These are phyloP conservation scores for Malurus alboscapulatus DNA, from an alignment of 2,113 vertebrate species.

Conservation along the genomic window DNA sequence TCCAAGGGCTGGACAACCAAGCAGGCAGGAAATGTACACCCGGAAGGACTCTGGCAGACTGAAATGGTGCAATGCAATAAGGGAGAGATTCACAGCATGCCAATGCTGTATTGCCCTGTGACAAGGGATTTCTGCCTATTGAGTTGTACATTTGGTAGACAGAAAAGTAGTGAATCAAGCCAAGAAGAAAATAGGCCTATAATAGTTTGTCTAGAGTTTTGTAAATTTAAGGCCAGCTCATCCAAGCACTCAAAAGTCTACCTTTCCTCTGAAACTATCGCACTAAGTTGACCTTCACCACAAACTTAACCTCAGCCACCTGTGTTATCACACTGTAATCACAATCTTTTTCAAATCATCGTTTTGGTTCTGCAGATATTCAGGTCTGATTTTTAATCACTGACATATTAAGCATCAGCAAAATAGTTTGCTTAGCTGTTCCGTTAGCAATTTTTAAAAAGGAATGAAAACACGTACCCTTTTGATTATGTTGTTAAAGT, in stretches of 20 bases:
- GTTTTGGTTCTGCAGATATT: conserved; percentile 52
- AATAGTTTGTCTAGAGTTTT: background rate
- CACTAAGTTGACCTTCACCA: conserved; percentile 52
- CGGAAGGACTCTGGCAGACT: background rate
- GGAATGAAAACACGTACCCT: conserved; percentile 69
- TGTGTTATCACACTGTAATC: conserved; percentile 46
- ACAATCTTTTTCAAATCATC: conserved; percentile 59
- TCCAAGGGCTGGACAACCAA: background rate
- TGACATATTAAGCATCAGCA: conserved; percentile 67
- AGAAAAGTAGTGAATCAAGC: background rate
- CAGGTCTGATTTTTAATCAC: conserved; percentile 68
- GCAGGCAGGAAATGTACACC: background rate
- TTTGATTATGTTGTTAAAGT: conserved; percentile 72
- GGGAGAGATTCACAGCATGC: background rate
- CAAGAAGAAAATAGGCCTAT: background rate
- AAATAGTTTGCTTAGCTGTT: conserved; percentile 70
- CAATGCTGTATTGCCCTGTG: background rate
- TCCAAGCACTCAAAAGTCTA: background rate
- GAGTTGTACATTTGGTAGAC: background rate
- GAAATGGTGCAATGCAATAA: background rate
- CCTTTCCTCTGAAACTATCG: background rate
- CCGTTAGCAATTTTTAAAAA: conserved; percentile 51
- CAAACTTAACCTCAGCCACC: conserved; percentile 6
- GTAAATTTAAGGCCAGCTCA: background rate
- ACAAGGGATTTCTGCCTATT: background rate